Conservation (phyloP, 1,140 invertebrate species). For the Scylla paramamosain region DNA sequence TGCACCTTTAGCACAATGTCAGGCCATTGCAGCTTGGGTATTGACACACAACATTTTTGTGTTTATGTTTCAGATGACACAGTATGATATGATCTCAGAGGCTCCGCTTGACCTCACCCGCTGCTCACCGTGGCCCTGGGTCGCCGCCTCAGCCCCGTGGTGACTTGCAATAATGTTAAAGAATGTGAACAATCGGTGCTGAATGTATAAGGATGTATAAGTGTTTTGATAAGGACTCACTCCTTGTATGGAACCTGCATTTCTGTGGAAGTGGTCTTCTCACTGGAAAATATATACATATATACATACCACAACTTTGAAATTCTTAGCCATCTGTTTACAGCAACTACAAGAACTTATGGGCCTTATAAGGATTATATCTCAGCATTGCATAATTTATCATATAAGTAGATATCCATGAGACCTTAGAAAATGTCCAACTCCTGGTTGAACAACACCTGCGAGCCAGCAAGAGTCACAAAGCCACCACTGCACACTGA, state of each 20-base stretch:
- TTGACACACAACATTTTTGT: not conserved
- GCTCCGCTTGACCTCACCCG: constrained; percentile 36
- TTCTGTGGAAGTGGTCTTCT: not conserved
- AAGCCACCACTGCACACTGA: not conserved
- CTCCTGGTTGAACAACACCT: not conserved
- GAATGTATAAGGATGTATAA: constrained; percentile 43
- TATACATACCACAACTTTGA: not conserved
- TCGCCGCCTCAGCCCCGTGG: not conserved
- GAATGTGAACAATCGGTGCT: constrained; percentile 49
- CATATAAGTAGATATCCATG: not conserved
- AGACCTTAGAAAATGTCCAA: constrained; percentile 15
- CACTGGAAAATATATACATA: not conserved
- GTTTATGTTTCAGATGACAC: constrained; percentile 61
- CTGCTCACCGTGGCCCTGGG: constrained; percentile 16
- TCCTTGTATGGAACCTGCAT: not conserved
- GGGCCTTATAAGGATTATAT: not conserved
- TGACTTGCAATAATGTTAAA: constrained; percentile 59
- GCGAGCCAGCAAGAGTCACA: not conserved
- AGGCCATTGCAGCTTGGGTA: no score
- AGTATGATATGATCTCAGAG: constrained; percentile 65
- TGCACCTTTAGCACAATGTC: no score
- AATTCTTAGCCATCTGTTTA: not conserved
- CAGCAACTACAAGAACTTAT: not conserved
- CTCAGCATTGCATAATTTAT: not conserved
- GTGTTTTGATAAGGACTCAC: not conserved